Evolutionary conservation across 2,113 vertebrate species (phyloP).

Genomic region (Formicarius rufipectus): DNA sequence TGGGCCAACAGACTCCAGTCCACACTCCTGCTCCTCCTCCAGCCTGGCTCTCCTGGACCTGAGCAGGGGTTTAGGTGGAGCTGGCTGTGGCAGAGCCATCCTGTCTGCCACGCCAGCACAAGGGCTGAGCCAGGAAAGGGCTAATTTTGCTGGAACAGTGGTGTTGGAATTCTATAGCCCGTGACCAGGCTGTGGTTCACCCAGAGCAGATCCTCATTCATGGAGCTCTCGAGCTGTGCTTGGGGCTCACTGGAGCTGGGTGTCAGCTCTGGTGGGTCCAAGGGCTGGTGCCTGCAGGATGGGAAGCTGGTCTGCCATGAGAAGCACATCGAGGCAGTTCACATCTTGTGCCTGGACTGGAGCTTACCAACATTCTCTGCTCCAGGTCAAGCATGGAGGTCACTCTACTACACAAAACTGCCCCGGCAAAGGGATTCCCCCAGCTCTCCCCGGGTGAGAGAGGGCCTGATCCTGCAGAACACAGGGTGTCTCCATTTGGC

Average conservation of each 20-base stretch:
- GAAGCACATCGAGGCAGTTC: not conserved
- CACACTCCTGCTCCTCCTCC: rapidly evolving
- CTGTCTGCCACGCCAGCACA: rapidly evolving
- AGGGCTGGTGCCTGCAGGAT: not conserved
- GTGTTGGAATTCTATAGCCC: rapidly evolving
- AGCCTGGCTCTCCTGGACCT: not conserved
- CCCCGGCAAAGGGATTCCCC: not conserved
- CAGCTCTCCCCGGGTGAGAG: not conserved
- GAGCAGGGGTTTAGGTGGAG: rapidly evolving
- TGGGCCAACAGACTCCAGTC: not conserved
- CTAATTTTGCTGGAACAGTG: not conserved
- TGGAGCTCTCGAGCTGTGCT: not conserved
- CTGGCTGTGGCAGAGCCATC: not conserved
- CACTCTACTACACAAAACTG: not conserved
- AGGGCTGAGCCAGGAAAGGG: not conserved
- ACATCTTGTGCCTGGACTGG: rapidly evolving
- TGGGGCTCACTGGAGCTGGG: not conserved
- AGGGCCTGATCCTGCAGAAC: not conserved
- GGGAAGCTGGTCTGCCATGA: rapidly evolving
- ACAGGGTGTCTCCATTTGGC: rapidly evolving
- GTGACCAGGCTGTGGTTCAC: not conserved
- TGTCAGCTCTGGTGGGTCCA: rapidly evolving
- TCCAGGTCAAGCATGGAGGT: not conserved
- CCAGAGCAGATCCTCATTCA: not conserved
- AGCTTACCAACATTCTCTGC: not conserved